Percentiles rank a stretch among this genome's conserved stretches.
phyloP scores from a whole-genome alignment of 1,140 invertebrate species.

The Temnothorax nylanderi region DNA sequence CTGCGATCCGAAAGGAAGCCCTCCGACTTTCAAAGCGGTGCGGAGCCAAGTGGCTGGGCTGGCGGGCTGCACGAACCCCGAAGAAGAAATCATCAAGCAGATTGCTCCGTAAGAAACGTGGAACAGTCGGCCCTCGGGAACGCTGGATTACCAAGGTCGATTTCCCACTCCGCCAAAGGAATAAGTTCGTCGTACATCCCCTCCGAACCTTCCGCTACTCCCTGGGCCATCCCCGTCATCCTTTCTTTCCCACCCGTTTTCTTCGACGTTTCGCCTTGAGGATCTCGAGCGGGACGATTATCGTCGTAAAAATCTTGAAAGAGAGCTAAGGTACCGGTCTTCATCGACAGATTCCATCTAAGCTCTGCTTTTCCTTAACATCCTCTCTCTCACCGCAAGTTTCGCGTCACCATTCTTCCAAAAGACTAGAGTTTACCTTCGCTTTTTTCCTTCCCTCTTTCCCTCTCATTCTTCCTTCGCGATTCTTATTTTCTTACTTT shows the following conservation, averaged over 20 bases:
- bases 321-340: conserved; percentile 63
- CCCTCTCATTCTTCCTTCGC: background rate
- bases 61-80: conserved; percentile 9
- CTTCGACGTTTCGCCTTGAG: conserved; percentile 62
- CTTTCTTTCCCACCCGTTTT: conserved; percentile 46
- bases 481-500: conserved; percentile 56
- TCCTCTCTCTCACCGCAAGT: conserved; percentile 19
- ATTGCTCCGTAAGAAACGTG: conserved; percentile 69
- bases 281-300: conserved; percentile 75
- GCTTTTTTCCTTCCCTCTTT: conserved; percentile 27
- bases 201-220: background rate
- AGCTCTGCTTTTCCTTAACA: conserved; percentile 51
- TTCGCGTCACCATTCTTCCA: conserved; percentile 31
- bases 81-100: conserved; percentile 66
- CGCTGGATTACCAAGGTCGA: conserved; percentile 72
- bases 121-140: conserved; percentile 63
- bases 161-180: conserved; percentile 72
- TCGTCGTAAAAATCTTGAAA: conserved; percentile 74
- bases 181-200: conserved; percentile 57
- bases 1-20: conserved; percentile 16
- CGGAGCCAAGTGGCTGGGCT: conserved; percentile 47
- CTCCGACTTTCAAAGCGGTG: conserved; percentile 38
- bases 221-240: background rate
- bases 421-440: background rate
- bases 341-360: conserved; percentile 75